Evolutionary conservation across 2,888 invertebrate genomes (phyloP), one percentile per base, ranked within the genome.

Genomic region (Timandra comae): DNA sequence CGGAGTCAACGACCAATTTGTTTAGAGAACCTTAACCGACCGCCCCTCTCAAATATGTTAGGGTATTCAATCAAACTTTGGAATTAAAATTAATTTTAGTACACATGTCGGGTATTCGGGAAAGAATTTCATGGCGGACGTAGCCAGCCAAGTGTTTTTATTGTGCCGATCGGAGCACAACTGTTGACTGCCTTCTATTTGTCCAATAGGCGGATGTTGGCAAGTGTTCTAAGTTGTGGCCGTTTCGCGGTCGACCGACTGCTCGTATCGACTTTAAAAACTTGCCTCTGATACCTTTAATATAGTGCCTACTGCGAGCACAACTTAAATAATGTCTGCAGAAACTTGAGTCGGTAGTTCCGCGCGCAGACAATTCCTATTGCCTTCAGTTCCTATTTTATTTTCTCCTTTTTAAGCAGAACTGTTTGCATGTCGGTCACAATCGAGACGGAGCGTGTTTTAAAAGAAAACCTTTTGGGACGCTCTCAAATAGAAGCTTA

Each of bases 111-210:
- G 33, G 35, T 43, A 34, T 37, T 31, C 38, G 38, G n/a, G 35
- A 27, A 35, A 23, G 27, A 16, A 27, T 26, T 21, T 40, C 29
- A 22, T n/a, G 26, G 27, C 34, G 28, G 32, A 43, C 40, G 35
- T 36, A 38, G 35, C 34, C 41, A 30, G 44, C 46, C 37, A 47
- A 43, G 46, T 45, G 43, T 50, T 56, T 54, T 45, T 44, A 35
- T 35, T 33, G 37, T 39, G 38, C 33, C 38, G 22, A 60, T 68
- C 63, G 9, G 9, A 41, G 31, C 38, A 38, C 34, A 77, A 76
- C 77, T 79, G 79, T 78, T 80, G 81, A 70, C 76, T 69, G 63
- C 59, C 60, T 77, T 79, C 76, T 78, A 75, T 79, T 80, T 74
- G 66, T 64, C 67, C 65, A 66, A 74, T 70, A 67, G 73, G 59